Evolutionary conservation across 2,888 invertebrate genomes (phyloP), one percentile per base, ranked within the genome.

Genomic region (Thera obeliscata): DNA sequence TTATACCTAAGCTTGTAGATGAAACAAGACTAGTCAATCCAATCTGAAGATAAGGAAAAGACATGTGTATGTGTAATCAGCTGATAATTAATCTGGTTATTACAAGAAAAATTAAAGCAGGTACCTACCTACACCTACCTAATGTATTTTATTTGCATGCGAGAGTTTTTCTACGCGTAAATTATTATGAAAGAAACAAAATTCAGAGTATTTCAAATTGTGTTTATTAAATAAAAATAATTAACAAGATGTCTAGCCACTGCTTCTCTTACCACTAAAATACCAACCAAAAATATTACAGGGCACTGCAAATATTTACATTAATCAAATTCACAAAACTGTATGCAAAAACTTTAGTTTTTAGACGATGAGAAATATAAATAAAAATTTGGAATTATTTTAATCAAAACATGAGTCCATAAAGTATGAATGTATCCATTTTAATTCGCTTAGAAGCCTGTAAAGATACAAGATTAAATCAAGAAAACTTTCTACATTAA

Each of bases 291-390:
- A 61, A 46, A 43, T 43, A 22, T 43, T 35, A n/a, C 35, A 55
- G 55, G 46, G 61, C 36, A 55, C n/a, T 55, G 35, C 7, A 55
- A 55, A 35, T 35, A 61, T 54, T 54, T 54, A 50, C 60, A 60
- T 22, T 36, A 60, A 22, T 22, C 22, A 22, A 22, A 1, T 22
- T 12, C 50, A 60, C 5, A 41, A 3, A 41, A 41, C 3, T 7
- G 5, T 7, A 7, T 41, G 41, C 1, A 7, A 41, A 41, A 41
- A 7, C 7, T 1, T 41, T 5, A 38, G 59, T 38, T 60, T 60
- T 5, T 36, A 22, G 22, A 22, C 22, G 22, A 22, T 22, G 22
- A 22, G 22, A 22, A 22, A 22, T 22, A 22, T 22, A 22, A 0
- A 22, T 22, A 22, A 22, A 22, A 22, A 22, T 1, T 22, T 22